Base-by-base conservation (phyloP, 2,888 invertebrate species). In the Uloborus plumipes region DNA sequence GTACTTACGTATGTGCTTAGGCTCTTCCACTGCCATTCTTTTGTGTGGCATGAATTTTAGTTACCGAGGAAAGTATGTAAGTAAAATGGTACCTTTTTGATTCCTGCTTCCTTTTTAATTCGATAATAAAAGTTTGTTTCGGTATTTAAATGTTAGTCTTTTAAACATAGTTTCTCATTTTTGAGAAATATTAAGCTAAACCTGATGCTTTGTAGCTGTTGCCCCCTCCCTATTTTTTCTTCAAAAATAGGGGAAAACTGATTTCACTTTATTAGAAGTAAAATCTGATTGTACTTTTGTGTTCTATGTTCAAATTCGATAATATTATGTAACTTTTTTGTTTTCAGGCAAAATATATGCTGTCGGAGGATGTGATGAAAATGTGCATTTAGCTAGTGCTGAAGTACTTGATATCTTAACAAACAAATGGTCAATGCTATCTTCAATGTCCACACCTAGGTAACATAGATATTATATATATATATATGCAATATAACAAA, bases 321-420 rank as follows among this genome's bases (percentile, higher is more conserved):
- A 1, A 39, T 39, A 39, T 9, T 39, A 9, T 39, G 9, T 11
- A 9, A 39, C 9, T 9, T 6, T 55, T 55, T 47, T 20, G 49
- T 70, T 70, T 80, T 15, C 20, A 85, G 85, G 84, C 4, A 85
- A 82, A 62, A 71, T 87, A 16, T 90, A 89, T 87, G 90, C 90
- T 14, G 89, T 91, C 64, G 91, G 91, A n/a, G 91, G 91, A 2
- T 90, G 90, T 86, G 90, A 91, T 86, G 90, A 90, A 3, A 86
- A 86, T n/a, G 88, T 88, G 61, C 91, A 91, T 87, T 86, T 91
- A 80, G 88, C 88, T 62, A 89, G 88, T 75, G 90, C 89, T 11
- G 91, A 91, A 85, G 87, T 89, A 55, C 90, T 89, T 87, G 89
- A 90, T 85, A 89, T 90, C 0, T 85, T 82, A 15, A 87, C 87